Evolutionary conservation across 2,797 vertebrate species (phyloP).

Genomic region (Pipistrellus pygmaeus): DNA sequence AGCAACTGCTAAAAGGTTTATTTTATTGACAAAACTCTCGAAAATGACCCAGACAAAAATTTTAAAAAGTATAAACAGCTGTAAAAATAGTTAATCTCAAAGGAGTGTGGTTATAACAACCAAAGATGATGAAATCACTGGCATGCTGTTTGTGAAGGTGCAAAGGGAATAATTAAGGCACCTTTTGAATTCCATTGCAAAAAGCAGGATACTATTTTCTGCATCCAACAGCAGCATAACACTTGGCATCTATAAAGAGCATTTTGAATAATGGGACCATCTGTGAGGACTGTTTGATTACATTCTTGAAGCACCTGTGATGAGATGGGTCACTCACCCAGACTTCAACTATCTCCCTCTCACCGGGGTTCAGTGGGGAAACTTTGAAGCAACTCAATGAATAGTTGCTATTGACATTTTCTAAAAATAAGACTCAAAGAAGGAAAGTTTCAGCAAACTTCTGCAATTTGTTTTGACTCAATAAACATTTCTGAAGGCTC

Average conservation of each 20-base stretch:
- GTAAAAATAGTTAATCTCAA: neutral
- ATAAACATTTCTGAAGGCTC: slow-evolving; percentile 75
- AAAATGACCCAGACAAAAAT: neutral
- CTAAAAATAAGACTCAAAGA: slow-evolving; percentile 76
- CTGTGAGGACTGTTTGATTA: slow-evolving; percentile 68
- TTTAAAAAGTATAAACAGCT: neutral
- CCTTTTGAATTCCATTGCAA: neutral
- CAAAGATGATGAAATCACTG: neutral
- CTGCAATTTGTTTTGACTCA: slow-evolving; percentile 75
- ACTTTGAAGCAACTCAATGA: slow-evolving; percentile 79
- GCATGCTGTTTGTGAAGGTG: neutral
- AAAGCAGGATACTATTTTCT: slow-evolving; percentile 17
- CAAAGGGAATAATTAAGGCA: slow-evolving; percentile 41
- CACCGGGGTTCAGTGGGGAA: neutral
- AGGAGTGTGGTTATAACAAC: neutral
- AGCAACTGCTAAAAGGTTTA: slow-evolving; percentile 9
- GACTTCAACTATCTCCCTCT: slow-evolving; percentile 70
- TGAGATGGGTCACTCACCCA: slow-evolving; percentile 79
- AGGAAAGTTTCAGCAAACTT: slow-evolving; percentile 75
- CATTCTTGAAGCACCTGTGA: slow-evolving; percentile 73
- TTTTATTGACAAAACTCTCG: neutral
- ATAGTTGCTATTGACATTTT: slow-evolving; percentile 77
- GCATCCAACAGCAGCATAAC: slow-evolving; percentile 11
- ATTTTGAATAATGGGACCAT: slow-evolving; percentile 58
- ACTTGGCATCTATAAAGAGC: slow-evolving; percentile 30